Conservation (phyloP, 2,113 vertebrate species). For the Rallus limicola region DNA sequence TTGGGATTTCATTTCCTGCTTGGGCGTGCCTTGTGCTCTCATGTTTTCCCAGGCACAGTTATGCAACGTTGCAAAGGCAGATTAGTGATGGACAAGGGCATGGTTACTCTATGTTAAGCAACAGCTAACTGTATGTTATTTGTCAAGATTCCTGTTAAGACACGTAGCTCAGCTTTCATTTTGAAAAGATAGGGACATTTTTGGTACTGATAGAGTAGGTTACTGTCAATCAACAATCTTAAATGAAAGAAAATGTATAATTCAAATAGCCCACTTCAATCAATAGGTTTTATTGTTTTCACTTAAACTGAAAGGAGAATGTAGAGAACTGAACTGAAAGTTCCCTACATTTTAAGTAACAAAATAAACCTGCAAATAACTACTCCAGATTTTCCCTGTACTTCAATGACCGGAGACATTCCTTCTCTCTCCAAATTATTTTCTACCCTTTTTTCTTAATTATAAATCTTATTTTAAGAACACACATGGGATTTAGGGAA, state of each 20-base stretch:
- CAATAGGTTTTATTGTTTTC: background rate
- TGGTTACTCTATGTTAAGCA: conserved; percentile 28
- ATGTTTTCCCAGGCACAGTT: conserved; percentile 11
- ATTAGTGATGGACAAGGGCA: conserved; percentile 49
- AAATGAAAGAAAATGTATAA: background rate
- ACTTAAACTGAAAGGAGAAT: background rate
- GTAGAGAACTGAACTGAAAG: too few species aligned
- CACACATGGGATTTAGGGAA: background rate
- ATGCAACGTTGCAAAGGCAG: conserved; percentile 7
- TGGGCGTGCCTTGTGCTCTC: background rate
- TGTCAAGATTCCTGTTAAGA: conserved; percentile 55
- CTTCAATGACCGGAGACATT: background rate
- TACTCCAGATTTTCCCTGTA: background rate
- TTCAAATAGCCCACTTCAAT: background rate
- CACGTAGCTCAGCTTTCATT: conserved; percentile 33
- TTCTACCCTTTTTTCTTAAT: background rate
- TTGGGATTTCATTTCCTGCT: background rate
- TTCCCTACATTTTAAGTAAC: background rate
- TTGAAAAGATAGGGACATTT: background rate
- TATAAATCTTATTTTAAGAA: background rate
- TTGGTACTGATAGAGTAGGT: background rate
- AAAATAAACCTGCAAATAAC: background rate
- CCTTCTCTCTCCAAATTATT: background rate
- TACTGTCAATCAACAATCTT: background rate
- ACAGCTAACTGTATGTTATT: conserved; percentile 40